Conservation (phyloP, 2,113 vertebrate genomes). For the Pseudorhombus dupliciocellatus region DNA sequence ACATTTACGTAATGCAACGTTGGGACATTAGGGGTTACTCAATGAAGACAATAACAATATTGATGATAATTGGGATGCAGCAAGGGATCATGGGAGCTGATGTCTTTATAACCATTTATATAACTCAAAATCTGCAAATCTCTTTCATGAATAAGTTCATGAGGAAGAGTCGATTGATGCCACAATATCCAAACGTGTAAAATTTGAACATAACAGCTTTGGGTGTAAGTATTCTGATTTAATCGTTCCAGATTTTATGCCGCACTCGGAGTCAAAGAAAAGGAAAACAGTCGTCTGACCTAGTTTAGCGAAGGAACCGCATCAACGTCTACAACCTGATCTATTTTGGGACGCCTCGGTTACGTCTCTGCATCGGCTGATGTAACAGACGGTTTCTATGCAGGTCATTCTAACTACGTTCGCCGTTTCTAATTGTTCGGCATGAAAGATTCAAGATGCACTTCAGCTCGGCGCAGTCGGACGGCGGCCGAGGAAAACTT, state of each 20-base stretch:
- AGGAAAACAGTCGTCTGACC: not conserved
- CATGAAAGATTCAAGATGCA: slow-evolving; percentile 56
- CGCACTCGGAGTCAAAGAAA: not conserved
- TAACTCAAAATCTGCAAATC: too few species aligned
- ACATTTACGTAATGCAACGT: too few species aligned
- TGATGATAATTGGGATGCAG: too few species aligned
- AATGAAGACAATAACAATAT: too few species aligned
- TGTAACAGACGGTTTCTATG: slow-evolving; percentile 9
- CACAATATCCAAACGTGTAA: too few species aligned
- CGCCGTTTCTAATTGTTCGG: slow-evolving; percentile 39
- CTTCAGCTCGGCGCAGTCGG: slow-evolving; percentile 29
- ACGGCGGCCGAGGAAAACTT: slow-evolving; percentile 35
- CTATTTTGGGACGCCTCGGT: slow-evolving; percentile 3
- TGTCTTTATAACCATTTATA: too few species aligned
- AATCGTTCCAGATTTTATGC: too few species aligned
- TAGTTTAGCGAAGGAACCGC: not conserved
- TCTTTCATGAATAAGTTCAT: too few species aligned
- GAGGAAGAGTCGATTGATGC: too few species aligned
- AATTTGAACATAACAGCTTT: not conserved
- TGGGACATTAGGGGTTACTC: too few species aligned
- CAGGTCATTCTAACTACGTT: slow-evolving; percentile 15
- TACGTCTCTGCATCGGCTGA: not conserved
- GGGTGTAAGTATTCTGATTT: not conserved
- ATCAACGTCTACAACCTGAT: too few species aligned
- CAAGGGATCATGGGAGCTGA: too few species aligned